Evolutionary conservation across 2,888 invertebrate genomes (phyloP), one percentile per base, ranked within the genome.

Genomic region (Limnephilus rhombicus): DNA sequence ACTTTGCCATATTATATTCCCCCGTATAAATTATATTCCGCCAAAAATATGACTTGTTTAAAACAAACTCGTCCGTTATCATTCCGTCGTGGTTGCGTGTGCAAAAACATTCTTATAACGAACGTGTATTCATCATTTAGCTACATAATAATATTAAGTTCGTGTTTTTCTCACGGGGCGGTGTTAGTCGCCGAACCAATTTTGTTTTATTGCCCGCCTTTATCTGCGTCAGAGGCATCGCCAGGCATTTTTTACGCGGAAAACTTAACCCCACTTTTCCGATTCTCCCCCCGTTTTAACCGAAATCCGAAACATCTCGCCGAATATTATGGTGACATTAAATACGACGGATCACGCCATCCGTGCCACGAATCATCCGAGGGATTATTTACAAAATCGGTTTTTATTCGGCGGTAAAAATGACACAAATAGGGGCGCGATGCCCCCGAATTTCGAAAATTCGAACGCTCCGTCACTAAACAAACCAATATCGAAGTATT

Each of bases 131-230:
- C 82, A 82, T 82, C 31, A 34, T 82, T 82, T 82, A 82, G 29
- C 31, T 34, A 31, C 18, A 15, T 82, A 34, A 31, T 15, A 82
- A 82, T 34, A 82, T 82, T 31, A 31, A 34, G 82, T 82, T 82
- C 31, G 29, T 34, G 34, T 82, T 82, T 82, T 82, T 82, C 82
- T 34, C 82, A 82, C 88, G 80, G 82, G 81, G 88, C 49, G 82
- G 91, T 82, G 91, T 81, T 85, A 91, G 87, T 91, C 91, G 82
- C 81, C 82, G 91, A 91, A 91, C 91, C 91, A 91, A 91, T 91
- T 91, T 81, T 88, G 81, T 91, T 91, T 91, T 91, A 91, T 91
- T 82, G 83, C 49, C 88, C 88, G 80, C 80, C 91, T 91, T 85
- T 85, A 80, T 85, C 90, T 37, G 87, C 91, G 49, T 88, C 88